These are phyloP conservation scores for Syngnathus rostellatus DNA, from an alignment of 2,797 vertebrate species.

Conservation along the genomic window DNA sequence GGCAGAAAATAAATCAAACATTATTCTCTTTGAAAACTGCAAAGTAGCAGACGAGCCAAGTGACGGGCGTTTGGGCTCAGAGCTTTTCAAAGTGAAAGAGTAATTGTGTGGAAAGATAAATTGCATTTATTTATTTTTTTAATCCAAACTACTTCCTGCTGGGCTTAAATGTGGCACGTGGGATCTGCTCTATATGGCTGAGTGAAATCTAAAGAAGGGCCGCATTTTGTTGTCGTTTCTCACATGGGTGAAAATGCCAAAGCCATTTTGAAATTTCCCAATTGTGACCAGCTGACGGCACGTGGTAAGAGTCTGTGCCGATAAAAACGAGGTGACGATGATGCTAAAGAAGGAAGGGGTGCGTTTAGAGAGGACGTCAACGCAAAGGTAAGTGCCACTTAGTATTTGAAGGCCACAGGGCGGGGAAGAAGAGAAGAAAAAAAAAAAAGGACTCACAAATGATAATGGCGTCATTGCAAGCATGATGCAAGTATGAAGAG, in stretches of 20 bases:
- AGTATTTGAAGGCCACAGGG: conserved; percentile 17
- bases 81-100: conserved; percentile 48
- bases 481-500: not conserved
- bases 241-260: conserved; percentile 43
- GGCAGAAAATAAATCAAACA: conserved; percentile 32
- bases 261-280: too few relatives aligned
- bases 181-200: conserved; percentile 13
- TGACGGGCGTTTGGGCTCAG: conserved; percentile 30
- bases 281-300: too few relatives aligned
- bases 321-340: not conserved
- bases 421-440: not conserved
- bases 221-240: conserved; percentile 35
- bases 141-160: conserved; percentile 14
- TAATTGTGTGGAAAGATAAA: conserved; percentile 63
- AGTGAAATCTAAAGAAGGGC: conserved; percentile 17
- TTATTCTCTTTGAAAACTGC: conserved; percentile 50
- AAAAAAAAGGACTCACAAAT: conserved; percentile 14
- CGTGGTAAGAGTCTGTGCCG: too few relatives aligned
- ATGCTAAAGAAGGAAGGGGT: not conserved
- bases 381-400: conserved; percentile 21
- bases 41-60: conserved; percentile 29
- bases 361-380: conserved; percentile 5
- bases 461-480: conserved; percentile 17
- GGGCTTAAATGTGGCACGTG: conserved; percentile 6
- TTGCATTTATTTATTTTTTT: too few relatives aligned